Evolutionary conservation across 2,888 invertebrate genomes (phyloP).

Genomic region (Metellina segmentata): DNA sequence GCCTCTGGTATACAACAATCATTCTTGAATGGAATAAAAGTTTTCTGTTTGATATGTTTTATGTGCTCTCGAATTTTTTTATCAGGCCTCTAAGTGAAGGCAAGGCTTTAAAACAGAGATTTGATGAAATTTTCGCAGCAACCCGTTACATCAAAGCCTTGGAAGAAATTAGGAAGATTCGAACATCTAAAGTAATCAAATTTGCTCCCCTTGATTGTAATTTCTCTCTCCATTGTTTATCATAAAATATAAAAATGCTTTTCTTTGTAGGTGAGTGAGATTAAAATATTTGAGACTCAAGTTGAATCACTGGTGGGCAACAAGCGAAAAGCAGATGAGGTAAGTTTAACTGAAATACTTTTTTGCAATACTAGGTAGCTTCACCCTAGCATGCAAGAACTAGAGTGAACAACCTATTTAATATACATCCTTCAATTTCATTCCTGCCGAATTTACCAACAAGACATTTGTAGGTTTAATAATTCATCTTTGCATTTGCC

Average conservation of each 20-base stretch:
- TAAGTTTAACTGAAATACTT: conserved; percentile 59
- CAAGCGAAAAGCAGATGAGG: conserved; percentile 81
- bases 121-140: conserved; percentile 99
- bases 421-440: too few relatives aligned
- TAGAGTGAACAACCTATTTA: too few relatives aligned
- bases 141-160: conserved; percentile 94
- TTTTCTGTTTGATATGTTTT: not conserved
- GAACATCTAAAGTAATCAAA: conserved; percentile 57
- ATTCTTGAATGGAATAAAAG: not conserved
- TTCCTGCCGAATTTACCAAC: too few relatives aligned
- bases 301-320: conserved; percentile 80
- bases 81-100: conserved; percentile 91
- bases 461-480: too few relatives aligned
- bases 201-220: not conserved
- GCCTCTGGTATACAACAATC: too few relatives aligned
- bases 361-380: too few relatives aligned
- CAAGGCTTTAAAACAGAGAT: conserved; percentile 94
- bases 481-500: too few relatives aligned
- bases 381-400: too few relatives aligned
- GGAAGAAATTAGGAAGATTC: conserved; percentile 85
- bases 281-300: conserved; percentile 79
- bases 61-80: conserved; percentile 80
- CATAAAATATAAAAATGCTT: not conserved
- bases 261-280: conserved; percentile 78
- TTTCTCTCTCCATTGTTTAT: not conserved